Base-by-base conservation (phyloP, 1,140 invertebrate genomes). In the Cyphomyrmex costatus region DNA sequence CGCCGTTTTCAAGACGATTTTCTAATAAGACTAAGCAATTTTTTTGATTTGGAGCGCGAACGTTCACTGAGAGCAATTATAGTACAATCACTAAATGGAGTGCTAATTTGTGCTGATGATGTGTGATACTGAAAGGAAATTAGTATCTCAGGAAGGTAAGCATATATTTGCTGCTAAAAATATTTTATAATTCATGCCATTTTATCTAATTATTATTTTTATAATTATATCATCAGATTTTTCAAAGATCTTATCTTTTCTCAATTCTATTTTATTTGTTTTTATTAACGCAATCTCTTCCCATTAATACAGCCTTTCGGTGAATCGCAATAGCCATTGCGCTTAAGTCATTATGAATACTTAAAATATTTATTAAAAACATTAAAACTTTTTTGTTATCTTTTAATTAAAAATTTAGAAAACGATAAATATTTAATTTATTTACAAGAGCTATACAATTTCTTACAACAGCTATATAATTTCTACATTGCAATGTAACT, bases 1-100 rank as follows among this genome's bases (percentile, higher is more conserved):
- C n/a, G n/a, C n/a, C n/a, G n/a, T n/a, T 83, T 83, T 14, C 61
- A 58, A 42, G 24, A 46, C 24, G n/a, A 82, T 73, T 60, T 82
- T 73, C 36, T 74, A 83, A 49, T 49, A 49, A 42, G 14, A 30
- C 36, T 60, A 60, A 53, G 49, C 36, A 51, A 49, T 74, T 83
- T 74, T 58, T 83, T 16, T 30, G 7, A 53, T 27, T 58, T 27
- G 27, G 16, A 33, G n/a, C 7, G 36, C 36, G 56, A 83, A 27
- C 12, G 36, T n/a, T 19, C 60, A 30, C 24, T 8, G 7, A 73
- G 19, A 19, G 5, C 24, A 74, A 74, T 83, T 83, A 83, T 83
- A 60, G 79, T 33, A 74, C 14, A n/a, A 61, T 49, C 68, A 36
- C 79, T 83, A 83, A 83, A 53, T 60, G 36, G 6, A 36, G 46